A percentile compares a stretch with the other conserved stretches of the same genome.
Evolutionary conservation across 2,797 vertebrate genomes (phyloP).

Genomic region (Iguana delicatissima): DNA sequence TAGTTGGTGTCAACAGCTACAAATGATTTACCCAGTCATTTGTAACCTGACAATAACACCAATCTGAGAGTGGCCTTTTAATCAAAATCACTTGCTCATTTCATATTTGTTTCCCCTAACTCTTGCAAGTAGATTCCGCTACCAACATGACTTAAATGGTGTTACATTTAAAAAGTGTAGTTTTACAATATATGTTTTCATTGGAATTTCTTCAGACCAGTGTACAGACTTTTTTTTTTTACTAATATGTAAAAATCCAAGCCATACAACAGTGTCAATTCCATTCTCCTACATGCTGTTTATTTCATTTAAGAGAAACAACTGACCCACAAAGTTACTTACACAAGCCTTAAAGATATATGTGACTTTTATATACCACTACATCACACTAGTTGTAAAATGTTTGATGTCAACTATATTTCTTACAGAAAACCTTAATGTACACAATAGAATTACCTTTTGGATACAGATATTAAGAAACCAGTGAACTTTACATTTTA

Average conservation of each 20-base stretch:
- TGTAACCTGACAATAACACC: background rate
- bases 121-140: slow-evolving; percentile 8
- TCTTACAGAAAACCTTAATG: slow-evolving; percentile 42
- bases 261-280: background rate
- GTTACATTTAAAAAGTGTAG: background rate
- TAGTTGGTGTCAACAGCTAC: too few relatives aligned
- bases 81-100: background rate
- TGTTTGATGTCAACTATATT: slow-evolving; percentile 41
- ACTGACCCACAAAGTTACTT: slow-evolving; percentile 72
- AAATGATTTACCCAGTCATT: background rate
- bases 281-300: slow-evolving; percentile 48
- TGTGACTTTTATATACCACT: slow-evolving; percentile 54
- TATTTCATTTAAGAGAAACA: slow-evolving; percentile 52
- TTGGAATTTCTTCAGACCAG: slow-evolving; percentile 1
- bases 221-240: background rate
- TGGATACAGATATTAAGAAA: slow-evolving; percentile 6
- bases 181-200: slow-evolving; percentile 6
- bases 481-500: background rate
- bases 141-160: background rate
- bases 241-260: background rate
- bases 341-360: slow-evolving; percentile 63
- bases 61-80: background rate
- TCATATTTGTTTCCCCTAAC: background rate
- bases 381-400: slow-evolving; percentile 33
- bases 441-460: slow-evolving; percentile 31